These are phyloP conservation scores for Melitaea cinxia DNA, from an alignment of 1,140 invertebrate genomes.

Conservation along the genomic window DNA sequence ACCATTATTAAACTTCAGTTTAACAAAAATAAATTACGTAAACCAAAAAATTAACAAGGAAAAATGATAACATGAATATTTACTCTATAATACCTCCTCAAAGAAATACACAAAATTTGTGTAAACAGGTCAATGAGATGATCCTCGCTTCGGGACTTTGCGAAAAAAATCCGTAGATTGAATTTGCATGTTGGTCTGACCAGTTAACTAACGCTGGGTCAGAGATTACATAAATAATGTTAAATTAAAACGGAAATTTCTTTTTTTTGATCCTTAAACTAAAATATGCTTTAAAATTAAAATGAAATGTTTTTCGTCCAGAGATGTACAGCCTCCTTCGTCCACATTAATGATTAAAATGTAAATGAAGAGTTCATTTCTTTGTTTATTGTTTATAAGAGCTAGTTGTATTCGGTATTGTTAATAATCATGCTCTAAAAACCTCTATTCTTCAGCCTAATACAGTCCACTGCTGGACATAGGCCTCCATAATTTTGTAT, in stretches of 20 bases:
- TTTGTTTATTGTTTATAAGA: no score
- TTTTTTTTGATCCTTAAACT: not conserved
- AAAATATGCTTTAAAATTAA: no score
- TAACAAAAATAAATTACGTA: not conserved
- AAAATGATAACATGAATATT: conserved; percentile 23
- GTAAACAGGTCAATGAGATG: conserved; percentile 33
- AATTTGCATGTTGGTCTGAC: conserved; percentile 19
- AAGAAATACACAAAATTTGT: conserved; percentile 23
- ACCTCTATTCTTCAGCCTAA: no score
- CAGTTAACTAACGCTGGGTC: conserved; percentile 5
- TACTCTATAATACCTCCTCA: conserved; percentile 17
- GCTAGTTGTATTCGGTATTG: no score
- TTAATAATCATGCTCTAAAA: no score
- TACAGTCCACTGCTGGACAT: no score
- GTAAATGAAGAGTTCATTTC: no score
- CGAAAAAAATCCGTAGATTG: conserved; percentile 8
- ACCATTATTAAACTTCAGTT: not conserved
- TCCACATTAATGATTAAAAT: no score
- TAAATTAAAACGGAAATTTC: not conserved
- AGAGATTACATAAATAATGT: conserved; percentile 12
- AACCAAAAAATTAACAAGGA: not conserved
- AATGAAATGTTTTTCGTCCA: no score
- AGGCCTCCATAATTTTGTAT: no score
- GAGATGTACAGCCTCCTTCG: no score
- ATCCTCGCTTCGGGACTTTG: not conserved